phyloP scores from a whole-genome alignment of 2,888 invertebrate genomes.

The Spialia ferax region DNA sequence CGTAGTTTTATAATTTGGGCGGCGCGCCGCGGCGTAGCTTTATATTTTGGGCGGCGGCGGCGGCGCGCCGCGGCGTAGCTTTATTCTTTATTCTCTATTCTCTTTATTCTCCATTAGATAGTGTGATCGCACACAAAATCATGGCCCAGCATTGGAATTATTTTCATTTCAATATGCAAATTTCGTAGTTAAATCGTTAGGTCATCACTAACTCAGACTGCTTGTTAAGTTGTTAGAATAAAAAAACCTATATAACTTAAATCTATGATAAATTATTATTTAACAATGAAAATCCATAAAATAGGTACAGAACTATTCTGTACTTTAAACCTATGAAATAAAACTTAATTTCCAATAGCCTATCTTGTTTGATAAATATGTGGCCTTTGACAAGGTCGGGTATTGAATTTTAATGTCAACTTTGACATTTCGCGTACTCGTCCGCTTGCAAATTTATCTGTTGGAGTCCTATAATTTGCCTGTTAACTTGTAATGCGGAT shows the following conservation, averaged over 20 bases:
- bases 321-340: conserved; percentile 5
- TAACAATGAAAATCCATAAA: no score
- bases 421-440: conserved; percentile 65
- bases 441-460: conserved; percentile 53
- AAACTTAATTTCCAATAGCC: background rate
- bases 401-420: conserved; percentile 59
- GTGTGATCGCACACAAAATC: no score
- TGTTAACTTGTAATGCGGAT: conserved; percentile 15
- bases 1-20: no score
- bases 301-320: no score
- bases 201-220: conserved; percentile 18
- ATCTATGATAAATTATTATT: no score
- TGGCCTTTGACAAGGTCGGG: conserved; percentile 63
- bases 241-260: background rate
- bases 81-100: no score
- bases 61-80: no score
- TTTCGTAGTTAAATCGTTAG: conserved; percentile 16
- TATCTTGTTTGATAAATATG: conserved; percentile 14
- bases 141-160: conserved; percentile 9
- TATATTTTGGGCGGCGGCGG: no score
- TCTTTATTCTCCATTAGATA: no score
- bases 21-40: no score
- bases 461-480: conserved; percentile 36
- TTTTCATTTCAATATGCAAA: conserved; percentile 22
- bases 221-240: conserved; percentile 5